Conservation (phyloP, 2,888 invertebrate genomes). For the Diarsia mendica region DNA sequence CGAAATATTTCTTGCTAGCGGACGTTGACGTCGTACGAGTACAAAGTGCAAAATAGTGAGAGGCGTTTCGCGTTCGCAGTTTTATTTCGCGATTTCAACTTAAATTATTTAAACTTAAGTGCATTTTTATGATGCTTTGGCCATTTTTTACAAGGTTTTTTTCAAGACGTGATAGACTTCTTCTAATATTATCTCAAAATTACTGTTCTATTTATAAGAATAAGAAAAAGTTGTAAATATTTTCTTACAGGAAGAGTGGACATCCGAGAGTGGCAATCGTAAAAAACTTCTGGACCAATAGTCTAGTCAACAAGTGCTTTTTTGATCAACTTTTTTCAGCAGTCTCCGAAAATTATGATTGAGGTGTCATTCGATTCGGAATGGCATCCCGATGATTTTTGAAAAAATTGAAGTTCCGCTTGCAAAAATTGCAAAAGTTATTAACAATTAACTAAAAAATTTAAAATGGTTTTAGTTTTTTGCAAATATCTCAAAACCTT, state of each 20-base stretch:
- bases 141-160: background rate
- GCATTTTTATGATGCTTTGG: background rate
- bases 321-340: too few species aligned
- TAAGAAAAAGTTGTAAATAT: slow-evolving; percentile 8
- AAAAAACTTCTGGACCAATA: too few species aligned
- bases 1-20: background rate
- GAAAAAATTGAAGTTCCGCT: too few species aligned
- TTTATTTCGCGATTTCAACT: slow-evolving; percentile 9
- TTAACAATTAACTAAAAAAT: too few species aligned
- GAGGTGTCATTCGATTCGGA: too few species aligned
- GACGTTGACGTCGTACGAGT: slow-evolving; percentile 3
- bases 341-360: too few species aligned
- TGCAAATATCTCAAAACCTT: too few species aligned
- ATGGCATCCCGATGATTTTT: too few species aligned
- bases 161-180: background rate
- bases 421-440: too few species aligned
- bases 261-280: background rate
- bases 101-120: background rate
- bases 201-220: background rate
- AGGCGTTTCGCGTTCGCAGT: slow-evolving; percentile 2
- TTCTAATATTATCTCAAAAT: background rate
- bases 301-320: too few species aligned
- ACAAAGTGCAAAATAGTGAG: slow-evolving; percentile 9
- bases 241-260: slow-evolving; percentile 1
- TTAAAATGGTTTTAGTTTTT: too few species aligned